Evolutionary conservation across 2,797 vertebrate genomes (phyloP), one percentile per base, ranked within the genome.

Genomic region (Oryzias sinensis): DNA sequence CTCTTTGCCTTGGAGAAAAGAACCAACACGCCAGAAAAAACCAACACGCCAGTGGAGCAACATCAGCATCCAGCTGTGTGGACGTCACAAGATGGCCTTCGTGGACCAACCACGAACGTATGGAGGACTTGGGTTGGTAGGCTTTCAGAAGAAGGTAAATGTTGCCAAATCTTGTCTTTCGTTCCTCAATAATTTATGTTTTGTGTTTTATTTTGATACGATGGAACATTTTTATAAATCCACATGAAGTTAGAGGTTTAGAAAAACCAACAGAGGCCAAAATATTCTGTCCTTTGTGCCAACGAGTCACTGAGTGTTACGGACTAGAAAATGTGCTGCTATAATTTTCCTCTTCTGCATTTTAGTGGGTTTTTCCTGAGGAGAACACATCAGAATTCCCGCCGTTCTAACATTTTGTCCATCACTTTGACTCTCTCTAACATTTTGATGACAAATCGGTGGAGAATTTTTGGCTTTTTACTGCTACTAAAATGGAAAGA

Each of bases 121-220:
- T 41, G 43, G 43, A 79, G 59, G 80, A 73, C 69, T 72, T 72
- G 42, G 68, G 50, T 77, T 69, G 83, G 74, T 70, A 66, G 65
- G 68, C 49, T 59, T 54, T 60, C 7, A 52, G 49, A 72, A 77
- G 54, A 76, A 82, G 68, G 56, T 82, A 64, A 55, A 70, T 75
- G 59, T 91, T 93, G 92, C 92, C 91, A 93, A 93, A 91, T 87
- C 56, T 65, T 65, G 63, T 77, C 62, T 54, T 75, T 71, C 62
- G 0, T 64, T 67, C 58, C 74, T 65, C 20, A 59, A 68, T 82
- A 87, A 87, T 89, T 88, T 91, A 83, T 88, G 81, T 80, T 71
- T 89, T 84, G 62, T 89, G 84, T 90, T 90, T 88, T 88, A 90
- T 89, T 87, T 87, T 88, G 60, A 79, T 88, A 86, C 82, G 66